phyloP scores from a whole-genome alignment of 1,140 invertebrate genomes.

The Heterodera carotae region DNA sequence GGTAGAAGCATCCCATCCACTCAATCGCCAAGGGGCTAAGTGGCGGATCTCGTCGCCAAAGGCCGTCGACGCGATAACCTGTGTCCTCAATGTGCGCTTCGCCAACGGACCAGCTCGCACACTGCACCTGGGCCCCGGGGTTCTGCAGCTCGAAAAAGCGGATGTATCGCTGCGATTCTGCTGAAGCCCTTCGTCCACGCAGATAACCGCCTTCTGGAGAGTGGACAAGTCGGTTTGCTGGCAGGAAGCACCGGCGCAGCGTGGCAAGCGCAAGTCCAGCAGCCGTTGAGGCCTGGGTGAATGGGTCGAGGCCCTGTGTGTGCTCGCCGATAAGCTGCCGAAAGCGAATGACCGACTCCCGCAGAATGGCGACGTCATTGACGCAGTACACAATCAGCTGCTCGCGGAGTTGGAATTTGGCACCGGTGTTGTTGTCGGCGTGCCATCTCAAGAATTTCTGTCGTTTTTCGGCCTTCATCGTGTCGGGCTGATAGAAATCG shows the following conservation, averaged over 20 bases:
- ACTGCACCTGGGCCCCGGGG: not conserved
- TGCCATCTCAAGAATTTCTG: slow-evolving; percentile 7
- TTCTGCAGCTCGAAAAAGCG: slow-evolving; percentile 9
- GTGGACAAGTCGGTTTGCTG: not conserved
- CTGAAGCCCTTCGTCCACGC: slow-evolving; percentile 8
- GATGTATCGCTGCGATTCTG: slow-evolving; percentile 13
- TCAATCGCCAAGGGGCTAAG: slow-evolving; percentile 16
- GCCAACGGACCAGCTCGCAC: slow-evolving; percentile 16
- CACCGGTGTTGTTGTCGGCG: not conserved
- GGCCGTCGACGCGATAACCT: slow-evolving; percentile 10
- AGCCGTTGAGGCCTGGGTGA: slow-evolving; percentile 12
- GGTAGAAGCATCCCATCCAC: slow-evolving; percentile 21
- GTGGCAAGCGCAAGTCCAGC: slow-evolving; percentile 14
- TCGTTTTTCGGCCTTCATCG: slow-evolving; percentile 12
- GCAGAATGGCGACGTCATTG: slow-evolving; percentile 28
- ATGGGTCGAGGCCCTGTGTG: slow-evolving; percentile 10
- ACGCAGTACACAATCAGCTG: not conserved
- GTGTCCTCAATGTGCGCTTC: slow-evolving; percentile 22
- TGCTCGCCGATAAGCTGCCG: slow-evolving; percentile 11
- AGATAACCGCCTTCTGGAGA: slow-evolving; percentile 22
- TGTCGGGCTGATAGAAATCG: slow-evolving; percentile 3
- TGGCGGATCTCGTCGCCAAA: slow-evolving; percentile 5
- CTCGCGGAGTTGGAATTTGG: too few species aligned
- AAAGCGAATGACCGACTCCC: slow-evolving; percentile 6
- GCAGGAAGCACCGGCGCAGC: slow-evolving; percentile 15